Evolutionary conservation across 2,888 invertebrate genomes (phyloP), one percentile per base, ranked within the genome.

Genomic region (Cephus rjabovi): DNA sequence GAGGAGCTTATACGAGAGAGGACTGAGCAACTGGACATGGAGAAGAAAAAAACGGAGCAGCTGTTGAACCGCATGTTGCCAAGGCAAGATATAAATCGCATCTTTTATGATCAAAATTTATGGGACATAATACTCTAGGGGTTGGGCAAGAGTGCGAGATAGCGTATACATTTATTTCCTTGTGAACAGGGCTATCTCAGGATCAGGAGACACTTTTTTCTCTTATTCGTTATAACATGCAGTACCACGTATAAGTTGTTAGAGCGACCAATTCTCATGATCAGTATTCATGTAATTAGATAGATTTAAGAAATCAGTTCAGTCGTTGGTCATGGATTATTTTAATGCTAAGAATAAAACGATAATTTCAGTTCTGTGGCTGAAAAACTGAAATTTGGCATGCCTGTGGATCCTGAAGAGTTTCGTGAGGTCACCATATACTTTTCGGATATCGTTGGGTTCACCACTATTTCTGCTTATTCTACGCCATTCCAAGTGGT

Each of bases 41-140:
- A 98, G 92, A 97, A 98, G 93, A 97, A 97, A 93, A 98, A 98
- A 93, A 98, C 98, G 75, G 98, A 98, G 90, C 98, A 97, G 91
- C 93, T 98, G 79, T 93, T 98, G 73, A 97, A 96, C 92, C 94
- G 97, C 87, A 98, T 97, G 97, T 92, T 97, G 82, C 97, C 97
- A 34, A 96, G 95, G 97, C 96, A 92, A 89, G 85, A 82, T 31
- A 75, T 70, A 56, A n/a, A 70, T 34, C 23, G 40, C 9, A 40
- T 40, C 40, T 40, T 40, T 40, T 40, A 40, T 23, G 40, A 40
- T 40, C 15, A 23, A 40, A 40, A 40, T 40, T 40, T 40, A 40
- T 40, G 40, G 40, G 40, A 23, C 40, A 23, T 40, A 40, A 40
- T 40, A 40, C 1, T 40, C 40, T 40, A 23, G 40, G 23, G 9